These are phyloP conservation scores for Dolichopus griseipennis DNA, from an alignment of 2,888 invertebrate genomes.

Conservation along the genomic window DNA sequence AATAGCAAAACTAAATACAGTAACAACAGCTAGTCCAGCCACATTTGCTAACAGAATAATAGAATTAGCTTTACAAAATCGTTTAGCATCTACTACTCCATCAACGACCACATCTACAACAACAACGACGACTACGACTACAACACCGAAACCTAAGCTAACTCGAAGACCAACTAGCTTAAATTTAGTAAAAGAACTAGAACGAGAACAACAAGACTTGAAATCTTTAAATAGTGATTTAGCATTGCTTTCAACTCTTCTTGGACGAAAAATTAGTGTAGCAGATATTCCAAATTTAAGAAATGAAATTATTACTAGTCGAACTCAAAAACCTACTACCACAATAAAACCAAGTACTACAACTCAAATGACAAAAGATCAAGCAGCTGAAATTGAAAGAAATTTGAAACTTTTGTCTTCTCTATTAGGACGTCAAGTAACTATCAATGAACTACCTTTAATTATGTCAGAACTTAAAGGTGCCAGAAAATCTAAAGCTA, in stretches of 20 bases:
- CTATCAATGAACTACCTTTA: slow-evolving; percentile 26
- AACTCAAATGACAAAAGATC: slow-evolving; percentile 33
- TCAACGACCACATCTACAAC: background rate
- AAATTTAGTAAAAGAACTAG: slow-evolving; percentile 18
- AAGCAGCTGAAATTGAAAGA: slow-evolving; percentile 23
- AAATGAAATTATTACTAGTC: background rate
- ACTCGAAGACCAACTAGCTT: background rate
- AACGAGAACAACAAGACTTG: slow-evolving; percentile 23
- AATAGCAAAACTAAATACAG: slow-evolving; percentile 19
- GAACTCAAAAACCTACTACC: slow-evolving; percentile 26
- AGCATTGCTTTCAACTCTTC: slow-evolving; percentile 25
- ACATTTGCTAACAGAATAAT: slow-evolving; percentile 48
- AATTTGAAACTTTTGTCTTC: slow-evolving; percentile 25
- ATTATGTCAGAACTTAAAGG: slow-evolving; percentile 28
- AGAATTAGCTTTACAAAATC: slow-evolving; percentile 46
- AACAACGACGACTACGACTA: slow-evolving; percentile 25
- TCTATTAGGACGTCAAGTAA: slow-evolving; percentile 23
- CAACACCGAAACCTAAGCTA: slow-evolving; percentile 30
- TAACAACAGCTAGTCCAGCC: slow-evolving; percentile 19
- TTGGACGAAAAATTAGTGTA: slow-evolving; percentile 25
- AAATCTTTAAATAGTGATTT: slow-evolving; percentile 26
- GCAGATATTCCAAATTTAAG: slow-evolving; percentile 21
- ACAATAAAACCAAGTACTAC: slow-evolving; percentile 32
- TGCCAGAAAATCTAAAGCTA: slow-evolving; percentile 23
- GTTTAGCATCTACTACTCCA: slow-evolving; percentile 16